Conservation (phyloP, 2,113 vertebrate genomes). For the Oreochromis aureus region DNA sequence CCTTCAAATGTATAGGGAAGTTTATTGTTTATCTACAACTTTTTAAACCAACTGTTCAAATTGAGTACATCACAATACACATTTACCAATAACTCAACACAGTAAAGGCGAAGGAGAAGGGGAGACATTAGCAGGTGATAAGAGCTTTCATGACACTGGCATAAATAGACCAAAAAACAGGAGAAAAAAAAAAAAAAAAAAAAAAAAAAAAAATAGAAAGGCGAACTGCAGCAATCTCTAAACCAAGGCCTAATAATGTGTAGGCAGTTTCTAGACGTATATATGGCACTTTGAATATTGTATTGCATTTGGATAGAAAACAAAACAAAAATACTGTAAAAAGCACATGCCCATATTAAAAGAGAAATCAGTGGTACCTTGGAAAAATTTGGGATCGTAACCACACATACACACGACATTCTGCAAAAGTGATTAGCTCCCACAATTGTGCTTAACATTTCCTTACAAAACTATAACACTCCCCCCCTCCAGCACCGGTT, state of each 20-base stretch:
- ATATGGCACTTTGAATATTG: slow-evolving; percentile 74
- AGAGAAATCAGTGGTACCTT: slow-evolving; percentile 63
- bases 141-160: slow-evolving; percentile 61
- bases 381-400: slow-evolving; percentile 41
- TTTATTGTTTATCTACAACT: slow-evolving; percentile 65
- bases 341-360: slow-evolving; percentile 70
- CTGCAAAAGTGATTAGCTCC: slow-evolving; percentile 56
- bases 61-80: slow-evolving; percentile 65
- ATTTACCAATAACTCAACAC: slow-evolving; percentile 58
- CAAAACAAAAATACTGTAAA: slow-evolving; percentile 62
- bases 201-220: slow-evolving; percentile 54
- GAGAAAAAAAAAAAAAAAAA: slow-evolving; percentile 54
- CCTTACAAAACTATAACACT: slow-evolving; percentile 53
- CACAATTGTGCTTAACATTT: slow-evolving; percentile 59
- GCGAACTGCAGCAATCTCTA: slow-evolving; percentile 69
- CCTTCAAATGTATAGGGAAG: slow-evolving; percentile 57
- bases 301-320: slow-evolving; percentile 70
- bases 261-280: slow-evolving; percentile 75
- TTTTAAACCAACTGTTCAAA: slow-evolving; percentile 55
- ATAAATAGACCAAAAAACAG: slow-evolving; percentile 57
- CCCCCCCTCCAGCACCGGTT: slow-evolving; percentile 18
- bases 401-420: slow-evolving; percentile 44
- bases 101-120: not conserved
- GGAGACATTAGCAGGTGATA: slow-evolving; percentile 47
- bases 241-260: slow-evolving; percentile 72